Evolutionary conservation across 2,797 vertebrate genomes (phyloP), one percentile per base, ranked within the genome.

Genomic region (Fistularia tabacaria): DNA sequence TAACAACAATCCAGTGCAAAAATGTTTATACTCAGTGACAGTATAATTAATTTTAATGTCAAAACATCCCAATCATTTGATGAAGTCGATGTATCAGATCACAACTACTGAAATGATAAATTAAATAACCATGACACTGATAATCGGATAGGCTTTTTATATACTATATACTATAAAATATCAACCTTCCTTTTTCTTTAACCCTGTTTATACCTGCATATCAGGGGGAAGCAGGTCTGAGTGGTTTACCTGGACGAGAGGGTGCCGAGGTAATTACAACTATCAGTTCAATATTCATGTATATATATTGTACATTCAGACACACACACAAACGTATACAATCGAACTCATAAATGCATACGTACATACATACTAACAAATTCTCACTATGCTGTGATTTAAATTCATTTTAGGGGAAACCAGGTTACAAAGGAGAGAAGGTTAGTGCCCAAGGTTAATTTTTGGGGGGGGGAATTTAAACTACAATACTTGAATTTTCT

Each of bases 361-460:
- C 25, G 5, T 9, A 10, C 56, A 60, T 57, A 8, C 38, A 67
- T 3, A 56, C 14, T 57, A 2, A 8, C 40, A 46, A 44, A 5
- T 8, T 68, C 1, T 67, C 1, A 8, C 56, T 41, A 0, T 25
- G 25, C 11, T 64, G 15, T n/a, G 12, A 12, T 10, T 15, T 8
- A 5, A 9, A 38, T 80, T 64, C 59, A 55, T 74, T 83, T 73
- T 74, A 97, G 95, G 94, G 94, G 3, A 94, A 92, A 84, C 83
- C 92, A 60, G 95, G 95, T 74, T 92, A 93, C 76, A 95, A 94
- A 89, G 95, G 95, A 86, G 93, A 95, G 42, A 89, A 90, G 93
- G 95, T 96, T 89, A 38, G 64, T 55, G 8, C 44, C 56, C 54
- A 13, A 42, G 0, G 41, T 53, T 58, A 37, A 38, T 62, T 46